Conservation (phyloP, 2,888 invertebrate genomes). For the Phaonia tiefii region DNA sequence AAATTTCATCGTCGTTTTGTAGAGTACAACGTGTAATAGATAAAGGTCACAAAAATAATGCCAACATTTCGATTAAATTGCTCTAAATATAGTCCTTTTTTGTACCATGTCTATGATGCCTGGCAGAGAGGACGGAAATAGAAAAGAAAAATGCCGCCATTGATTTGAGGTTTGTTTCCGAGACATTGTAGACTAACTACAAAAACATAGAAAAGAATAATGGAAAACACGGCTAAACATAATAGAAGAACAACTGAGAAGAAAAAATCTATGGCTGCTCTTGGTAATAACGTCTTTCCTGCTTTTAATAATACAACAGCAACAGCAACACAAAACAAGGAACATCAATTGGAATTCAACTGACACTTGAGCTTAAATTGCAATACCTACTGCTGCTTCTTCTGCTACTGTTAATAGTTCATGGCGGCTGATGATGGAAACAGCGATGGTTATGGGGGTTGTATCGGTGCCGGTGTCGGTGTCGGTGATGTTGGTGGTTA, state of each 20-base stretch:
- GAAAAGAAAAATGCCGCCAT: slow-evolving; percentile 33
- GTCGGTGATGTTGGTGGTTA: background rate
- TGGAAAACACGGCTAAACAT: background rate
- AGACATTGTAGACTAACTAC: slow-evolving; percentile 21
- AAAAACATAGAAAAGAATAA: background rate
- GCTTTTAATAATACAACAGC: slow-evolving; percentile 3
- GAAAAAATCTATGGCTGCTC: slow-evolving; percentile 23
- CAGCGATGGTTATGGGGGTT: too few species aligned
- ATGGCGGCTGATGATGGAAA: too few species aligned
- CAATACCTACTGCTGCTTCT: background rate
- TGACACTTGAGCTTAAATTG: slow-evolving; percentile 35
- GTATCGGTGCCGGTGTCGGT: background rate
- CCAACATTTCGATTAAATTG: too few species aligned
- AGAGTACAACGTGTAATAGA: too few species aligned
- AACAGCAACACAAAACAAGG: background rate
- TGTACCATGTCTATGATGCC: too few species aligned
- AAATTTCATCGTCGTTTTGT: too few species aligned
- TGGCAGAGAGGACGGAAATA: background rate
- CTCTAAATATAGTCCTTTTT: too few species aligned
- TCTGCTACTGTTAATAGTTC: background rate
- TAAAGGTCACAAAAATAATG: too few species aligned
- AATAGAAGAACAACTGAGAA: background rate
- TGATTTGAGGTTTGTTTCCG: slow-evolving; percentile 41
- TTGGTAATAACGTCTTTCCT: background rate
- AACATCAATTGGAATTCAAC: slow-evolving; percentile 16